Evolutionary conservation across 2,888 invertebrate genomes (phyloP), one percentile per base, ranked within the genome.

Genomic region (Gymnoscelis rufifasciata): DNA sequence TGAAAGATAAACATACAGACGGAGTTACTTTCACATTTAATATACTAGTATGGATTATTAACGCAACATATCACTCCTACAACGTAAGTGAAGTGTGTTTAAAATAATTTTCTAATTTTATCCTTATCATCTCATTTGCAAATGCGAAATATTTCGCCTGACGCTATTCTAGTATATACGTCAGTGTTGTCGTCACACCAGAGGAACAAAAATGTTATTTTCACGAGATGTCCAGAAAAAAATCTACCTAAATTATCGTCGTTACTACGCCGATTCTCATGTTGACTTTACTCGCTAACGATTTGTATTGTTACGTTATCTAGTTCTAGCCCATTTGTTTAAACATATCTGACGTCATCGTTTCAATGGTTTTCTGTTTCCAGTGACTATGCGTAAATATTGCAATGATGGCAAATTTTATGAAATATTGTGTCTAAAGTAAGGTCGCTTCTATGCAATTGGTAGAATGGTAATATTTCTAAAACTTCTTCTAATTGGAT

Each of bases 181-280:
- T 40, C 62, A 41, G 41, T 52, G n/a, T 45, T 43, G 35, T 43
- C 54, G 56, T 55, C 59, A 59, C 46, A 43, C 2, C 3, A 19
- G 19, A 19, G 19, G 19, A 19, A 19, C n/a, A n/a, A n/a, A n/a
- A n/a, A n/a, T n/a, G 3, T 30, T 30, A 8, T 13, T 3, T 23
- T 24, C 2, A 8, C 24, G 7, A 24, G 24, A 3, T 6, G 7
- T 24, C 6, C 11, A 12, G 3, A 13, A 31, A 3, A 1, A 8
- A 14, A 26, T 7, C 8, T 10, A 8, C 3, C 28, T 28, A 28
- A 10, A 19, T 10, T 3, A 52, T 53, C 61, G 62, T 45, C 39
- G 60, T 57, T 57, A 40, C 58, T 54, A 54, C 52, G 59, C 31
- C 24, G 8, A 38, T 19, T 8, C 14, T 12, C 24, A 37, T 23